These are phyloP conservation scores for Spizaetus ornatus DNA, from an alignment of 2,113 vertebrate genomes.

Conservation along the genomic window DNA sequence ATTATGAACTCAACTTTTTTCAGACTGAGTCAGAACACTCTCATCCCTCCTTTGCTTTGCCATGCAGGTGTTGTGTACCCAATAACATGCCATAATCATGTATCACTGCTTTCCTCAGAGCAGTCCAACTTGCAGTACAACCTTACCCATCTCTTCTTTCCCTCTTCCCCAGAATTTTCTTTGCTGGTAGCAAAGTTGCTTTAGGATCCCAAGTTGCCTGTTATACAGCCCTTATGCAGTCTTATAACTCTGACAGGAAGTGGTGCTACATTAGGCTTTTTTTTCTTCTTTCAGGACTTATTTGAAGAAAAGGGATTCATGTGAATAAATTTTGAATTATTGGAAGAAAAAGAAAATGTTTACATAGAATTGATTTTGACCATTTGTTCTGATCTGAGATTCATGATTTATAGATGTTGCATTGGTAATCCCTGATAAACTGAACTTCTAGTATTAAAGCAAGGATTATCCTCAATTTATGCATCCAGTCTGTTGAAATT, in stretches of 20 bases:
- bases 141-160: neutral
- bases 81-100: accelerated
- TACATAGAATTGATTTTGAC: neutral
- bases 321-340: neutral
- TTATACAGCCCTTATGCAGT: neutral
- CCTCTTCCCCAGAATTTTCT: neutral
- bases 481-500: neutral
- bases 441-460: neutral
- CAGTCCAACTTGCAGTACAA: neutral
- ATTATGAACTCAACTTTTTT: accelerated
- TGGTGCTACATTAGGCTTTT: neutral
- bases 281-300: neutral
- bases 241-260: neutral
- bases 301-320: neutral
- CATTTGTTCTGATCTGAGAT: neutral
- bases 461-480: neutral
- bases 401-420: neutral
- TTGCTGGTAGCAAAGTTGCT: neutral
- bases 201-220: neutral
- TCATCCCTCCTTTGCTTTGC: neutral
- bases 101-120: neutral
- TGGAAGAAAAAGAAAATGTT: neutral
- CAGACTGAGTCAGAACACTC: neutral
- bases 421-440: neutral
- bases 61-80: neutral